Evolutionary conservation across 2,113 vertebrate species (phyloP), one percentile per base, ranked within the genome.

Genomic region (Haemorhous mexicanus): DNA sequence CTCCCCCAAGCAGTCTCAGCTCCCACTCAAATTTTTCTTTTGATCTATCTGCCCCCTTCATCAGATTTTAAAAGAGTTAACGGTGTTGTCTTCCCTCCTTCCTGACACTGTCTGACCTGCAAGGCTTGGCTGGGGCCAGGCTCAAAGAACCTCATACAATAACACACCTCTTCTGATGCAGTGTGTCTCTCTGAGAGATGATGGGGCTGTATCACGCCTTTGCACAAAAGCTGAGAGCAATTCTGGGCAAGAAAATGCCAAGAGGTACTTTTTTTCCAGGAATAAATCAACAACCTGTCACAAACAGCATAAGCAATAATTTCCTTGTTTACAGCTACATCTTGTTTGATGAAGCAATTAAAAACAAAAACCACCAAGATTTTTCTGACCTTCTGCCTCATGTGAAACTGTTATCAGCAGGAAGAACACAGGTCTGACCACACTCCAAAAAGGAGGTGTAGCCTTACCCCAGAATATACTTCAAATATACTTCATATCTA

Each of bases 251-350:
- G 73, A 89, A 93, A 91, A 89, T 64, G 59, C 24, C 56, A 88
- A 90, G 52, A 80, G 61, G 35, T 93, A 78, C 41, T 64, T 68
- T 56, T 56, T 78, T 68, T 67, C 50, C 43, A 77, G 83, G 83
- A 92, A 93, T 80, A 86, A 92, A 90, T 90, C 81, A 86, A 88
- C 62, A 88, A 88, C 39, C 26, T 87, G 69, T 30, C 58, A 75
- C n/a, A 70, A 80, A 28, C 15, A 69, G 16, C 52, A 56, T 8
- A 56, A 41, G 39, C 41, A 92, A 33, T 20, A 35, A 18, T 26
- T 83, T 85, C 24, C 52, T 39, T 52, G 12, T 53, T 55, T 93
- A 64, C 52, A 92, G 73, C 41, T 59, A 74, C 15, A 50, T 16
- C 7, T 37, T 62, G 47, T 67, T 75, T 75, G 56, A 90, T 18